Percentiles rank a stretch among this genome's conserved stretches.
Evolutionary conservation across 2,888 invertebrate species (phyloP).

Genomic region (Calliopum simillimum): DNA sequence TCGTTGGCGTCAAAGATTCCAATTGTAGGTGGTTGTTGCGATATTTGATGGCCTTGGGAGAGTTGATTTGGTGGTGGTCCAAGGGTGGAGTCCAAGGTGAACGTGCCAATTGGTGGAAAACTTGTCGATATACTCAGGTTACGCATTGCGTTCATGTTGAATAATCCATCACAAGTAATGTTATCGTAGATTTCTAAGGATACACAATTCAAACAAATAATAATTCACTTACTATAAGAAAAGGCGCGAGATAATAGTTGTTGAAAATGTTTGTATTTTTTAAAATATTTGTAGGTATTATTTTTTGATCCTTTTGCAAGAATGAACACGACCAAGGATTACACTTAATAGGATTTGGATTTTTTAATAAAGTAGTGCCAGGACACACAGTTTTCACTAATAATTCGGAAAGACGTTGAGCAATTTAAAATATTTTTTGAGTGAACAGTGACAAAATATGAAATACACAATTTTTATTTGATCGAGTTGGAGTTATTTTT

Average conservation of each 20-base stretch:
- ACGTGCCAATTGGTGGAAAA: slow-evolving; percentile 68
- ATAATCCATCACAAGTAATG: slow-evolving; percentile 63
- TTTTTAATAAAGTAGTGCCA: slow-evolving; percentile 36
- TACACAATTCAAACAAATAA: neutral
- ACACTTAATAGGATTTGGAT: slow-evolving; percentile 40
- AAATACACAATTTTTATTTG: slow-evolving; percentile 23
- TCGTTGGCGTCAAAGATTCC: slow-evolving; percentile 65
- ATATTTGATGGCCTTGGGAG: slow-evolving; percentile 51
- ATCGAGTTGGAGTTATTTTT: neutral
- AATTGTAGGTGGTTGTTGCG: slow-evolving; percentile 58
- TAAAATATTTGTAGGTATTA: neutral
- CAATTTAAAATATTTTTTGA: slow-evolving; percentile 37
- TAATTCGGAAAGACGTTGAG: slow-evolving; percentile 42
- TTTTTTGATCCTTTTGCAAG: slow-evolving; percentile 23
- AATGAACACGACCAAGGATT: slow-evolving; percentile 29
- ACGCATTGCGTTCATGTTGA: slow-evolving; percentile 66
- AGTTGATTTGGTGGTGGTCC: slow-evolving; percentile 49
- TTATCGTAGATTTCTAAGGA: slow-evolving; percentile 65
- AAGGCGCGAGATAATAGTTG: neutral
- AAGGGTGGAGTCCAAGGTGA: slow-evolving; percentile 65
- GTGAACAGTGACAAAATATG: slow-evolving; percentile 35
- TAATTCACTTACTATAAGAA: slow-evolving; percentile 6
- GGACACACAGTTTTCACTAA: slow-evolving; percentile 41
- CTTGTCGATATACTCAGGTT: slow-evolving; percentile 65
- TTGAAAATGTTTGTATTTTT: slow-evolving; percentile 7